Evolutionary conservation across 2,888 invertebrate species (phyloP), one percentile per base, ranked within the genome.

Genomic region (Leptinotarsa tumamoca): DNA sequence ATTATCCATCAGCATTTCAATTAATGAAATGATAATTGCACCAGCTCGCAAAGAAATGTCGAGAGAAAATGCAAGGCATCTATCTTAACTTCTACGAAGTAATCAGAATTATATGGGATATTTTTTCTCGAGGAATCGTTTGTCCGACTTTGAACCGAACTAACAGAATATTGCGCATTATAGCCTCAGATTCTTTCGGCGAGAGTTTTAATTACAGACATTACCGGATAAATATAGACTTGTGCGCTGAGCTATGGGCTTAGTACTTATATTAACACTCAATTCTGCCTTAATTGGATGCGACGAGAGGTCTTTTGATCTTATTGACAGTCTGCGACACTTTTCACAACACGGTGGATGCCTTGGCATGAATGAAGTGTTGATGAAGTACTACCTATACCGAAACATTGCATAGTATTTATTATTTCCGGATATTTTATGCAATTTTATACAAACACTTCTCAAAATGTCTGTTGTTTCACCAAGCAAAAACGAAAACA

Each of bases 1-100:
- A 67, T 69, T 67, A 77, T 70, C 67, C 58, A 58, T 58, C 58
- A 73, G 75, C 75, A 78, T 80, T 79, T 80, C 79, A 83, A 80
- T 81, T 83, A 81, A 83, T 82, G 78, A 77, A 82, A 82, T 81
- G 80, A 82, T 81, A 82, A 83, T 81, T 78, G 75, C 79, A 33
- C 58, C 54, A 70, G 66, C 54, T 71, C 67, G 81, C 79, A 75
- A 76, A 77, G 78, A 78, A 78, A 79, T 78, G 78, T 76, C 80
- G 71, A 77, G 72, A 80, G 79, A 80, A 80, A 80, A 81, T 80
- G 75, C 58, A 67, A 77, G 18, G 49, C 43, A 58, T 70, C 58
- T 23, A 70, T 49, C 43, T 43, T 10, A 10, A 17, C 50, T 70
- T 70, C 70, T 70, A 14, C 58, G 79, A 80, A 80, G 71, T 72